Conservation (phyloP, 2,888 invertebrate genomes). For the Zygaena filipendulae region DNA sequence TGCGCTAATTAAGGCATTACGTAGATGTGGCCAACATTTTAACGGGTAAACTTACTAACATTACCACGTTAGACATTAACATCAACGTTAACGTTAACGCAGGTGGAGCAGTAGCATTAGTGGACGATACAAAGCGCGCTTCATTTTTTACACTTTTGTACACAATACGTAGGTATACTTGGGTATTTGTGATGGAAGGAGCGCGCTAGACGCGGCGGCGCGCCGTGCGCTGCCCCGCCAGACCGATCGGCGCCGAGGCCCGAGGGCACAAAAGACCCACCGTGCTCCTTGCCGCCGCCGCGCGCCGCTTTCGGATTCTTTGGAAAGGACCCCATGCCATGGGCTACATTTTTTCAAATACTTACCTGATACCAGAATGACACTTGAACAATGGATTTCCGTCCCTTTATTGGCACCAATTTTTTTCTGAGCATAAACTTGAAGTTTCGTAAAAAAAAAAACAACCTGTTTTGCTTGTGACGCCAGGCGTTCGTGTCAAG, state of each 20-base stretch:
- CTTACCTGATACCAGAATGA: slow-evolving; percentile 61
- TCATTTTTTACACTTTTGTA: no score
- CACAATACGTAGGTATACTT: no score
- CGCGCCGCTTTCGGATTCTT: slow-evolving; percentile 30
- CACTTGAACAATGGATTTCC: slow-evolving; percentile 65
- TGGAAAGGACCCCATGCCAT: slow-evolving; percentile 47
- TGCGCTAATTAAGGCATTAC: no score
- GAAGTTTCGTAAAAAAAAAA: slow-evolving; percentile 49
- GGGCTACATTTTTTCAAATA: slow-evolving; percentile 44
- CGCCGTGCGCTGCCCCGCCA: slow-evolving; percentile 32
- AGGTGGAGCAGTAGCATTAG: no score
- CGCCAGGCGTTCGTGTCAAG: no score
- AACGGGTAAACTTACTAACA: no score
- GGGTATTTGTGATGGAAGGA: no score
- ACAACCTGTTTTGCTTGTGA: slow-evolving; percentile 64
- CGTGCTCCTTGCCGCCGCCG: slow-evolving; percentile 40
- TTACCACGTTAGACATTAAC: no score
- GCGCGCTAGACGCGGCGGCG: slow-evolving; percentile 35
- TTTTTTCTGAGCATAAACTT: slow-evolving; percentile 57
- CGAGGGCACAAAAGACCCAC: slow-evolving; percentile 60
- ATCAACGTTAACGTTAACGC: no score
- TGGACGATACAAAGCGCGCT: no score
- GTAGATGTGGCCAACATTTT: no score
- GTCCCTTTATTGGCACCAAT: slow-evolving; percentile 68
- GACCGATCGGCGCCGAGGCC: slow-evolving; percentile 65